Percentiles rank a stretch among this genome's conserved stretches.
These are phyloP conservation scores for Mesoclemmys tuberculata DNA, from an alignment of 2,113 vertebrate genomes.

Conservation along the genomic window DNA sequence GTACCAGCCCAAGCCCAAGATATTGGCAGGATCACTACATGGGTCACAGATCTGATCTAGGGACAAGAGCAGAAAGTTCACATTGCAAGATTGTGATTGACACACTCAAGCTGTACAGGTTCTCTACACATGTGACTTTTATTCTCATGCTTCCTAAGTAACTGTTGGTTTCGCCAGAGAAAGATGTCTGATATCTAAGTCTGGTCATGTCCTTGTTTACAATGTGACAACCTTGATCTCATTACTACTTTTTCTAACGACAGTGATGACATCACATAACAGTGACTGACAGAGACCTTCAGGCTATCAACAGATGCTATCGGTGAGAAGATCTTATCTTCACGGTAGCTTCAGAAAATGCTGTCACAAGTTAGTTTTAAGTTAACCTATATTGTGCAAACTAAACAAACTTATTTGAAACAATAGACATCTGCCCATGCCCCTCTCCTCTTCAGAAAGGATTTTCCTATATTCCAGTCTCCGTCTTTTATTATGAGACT, in stretches of 20 bases:
- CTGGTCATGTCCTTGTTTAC: not conserved
- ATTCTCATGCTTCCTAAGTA: not conserved
- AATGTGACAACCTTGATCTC: not conserved
- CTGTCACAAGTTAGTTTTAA: not conserved
- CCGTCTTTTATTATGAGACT: not conserved
- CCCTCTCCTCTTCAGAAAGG: not conserved
- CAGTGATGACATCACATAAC: not conserved
- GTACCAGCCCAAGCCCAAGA: not conserved
- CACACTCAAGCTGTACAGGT: not conserved
- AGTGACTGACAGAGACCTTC: too few relatives aligned
- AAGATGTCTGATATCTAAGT: not conserved
- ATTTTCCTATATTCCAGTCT: not conserved
- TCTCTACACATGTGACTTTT: not conserved
- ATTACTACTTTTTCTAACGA: not conserved
- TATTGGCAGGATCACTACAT: not conserved
- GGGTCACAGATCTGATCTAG: not conserved
- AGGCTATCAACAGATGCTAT: not conserved
- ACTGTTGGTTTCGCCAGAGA: not conserved
- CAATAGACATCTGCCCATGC: rapidly evolving
- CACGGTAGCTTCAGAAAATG: not conserved
- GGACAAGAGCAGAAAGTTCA: not conserved
- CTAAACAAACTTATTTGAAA: not conserved
- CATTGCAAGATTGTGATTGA: not conserved
- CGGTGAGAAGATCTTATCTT: not conserved
- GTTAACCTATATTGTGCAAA: not conserved